These are phyloP conservation scores for Pharmacophagus antenor DNA, from an alignment of 2,888 invertebrate genomes.

Conservation along the genomic window DNA sequence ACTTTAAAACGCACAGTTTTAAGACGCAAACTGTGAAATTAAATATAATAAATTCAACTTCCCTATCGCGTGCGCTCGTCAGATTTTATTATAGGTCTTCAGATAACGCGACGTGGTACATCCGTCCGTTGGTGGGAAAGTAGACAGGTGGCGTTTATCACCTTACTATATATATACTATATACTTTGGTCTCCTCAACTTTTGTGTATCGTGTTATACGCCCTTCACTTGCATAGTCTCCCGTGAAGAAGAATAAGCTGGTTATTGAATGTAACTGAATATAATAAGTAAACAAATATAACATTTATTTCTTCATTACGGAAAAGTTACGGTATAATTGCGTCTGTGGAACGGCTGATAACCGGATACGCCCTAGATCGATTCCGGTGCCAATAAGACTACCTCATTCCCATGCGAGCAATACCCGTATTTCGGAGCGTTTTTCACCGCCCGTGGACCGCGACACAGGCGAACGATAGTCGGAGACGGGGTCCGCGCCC, in stretches of 20 bases:
- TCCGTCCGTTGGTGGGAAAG: constrained; percentile 74
- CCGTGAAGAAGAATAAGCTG: background rate
- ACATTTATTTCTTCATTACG: background rate
- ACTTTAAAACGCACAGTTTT: constrained; percentile 7
- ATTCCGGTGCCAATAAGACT: too few relatives aligned
- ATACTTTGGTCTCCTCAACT: constrained; percentile 14
- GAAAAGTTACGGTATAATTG: background rate
- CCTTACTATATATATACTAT: too few relatives aligned
- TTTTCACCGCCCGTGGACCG: too few relatives aligned
- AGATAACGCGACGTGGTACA: constrained; percentile 67
- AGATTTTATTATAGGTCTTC: constrained; percentile 56
- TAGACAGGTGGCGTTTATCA: constrained; percentile 73
- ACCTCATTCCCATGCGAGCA: too few relatives aligned
- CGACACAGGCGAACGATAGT: too few relatives aligned
- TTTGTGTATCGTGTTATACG: constrained; percentile 4
- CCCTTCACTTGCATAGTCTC: background rate
- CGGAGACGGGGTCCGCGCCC: too few relatives aligned
- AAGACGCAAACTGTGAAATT: constrained; percentile 24
- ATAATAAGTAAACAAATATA: background rate
- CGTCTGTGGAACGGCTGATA: too few relatives aligned
- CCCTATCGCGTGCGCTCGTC: constrained; percentile 50
- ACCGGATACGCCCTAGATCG: too few relatives aligned
- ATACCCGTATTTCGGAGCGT: too few relatives aligned
- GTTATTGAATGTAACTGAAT: background rate
- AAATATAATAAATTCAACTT: constrained; percentile 36